Evolutionary conservation across 2,797 vertebrate genomes (phyloP), one percentile per base, ranked within the genome.

Genomic region (Tragelaphus eurycerus): DNA sequence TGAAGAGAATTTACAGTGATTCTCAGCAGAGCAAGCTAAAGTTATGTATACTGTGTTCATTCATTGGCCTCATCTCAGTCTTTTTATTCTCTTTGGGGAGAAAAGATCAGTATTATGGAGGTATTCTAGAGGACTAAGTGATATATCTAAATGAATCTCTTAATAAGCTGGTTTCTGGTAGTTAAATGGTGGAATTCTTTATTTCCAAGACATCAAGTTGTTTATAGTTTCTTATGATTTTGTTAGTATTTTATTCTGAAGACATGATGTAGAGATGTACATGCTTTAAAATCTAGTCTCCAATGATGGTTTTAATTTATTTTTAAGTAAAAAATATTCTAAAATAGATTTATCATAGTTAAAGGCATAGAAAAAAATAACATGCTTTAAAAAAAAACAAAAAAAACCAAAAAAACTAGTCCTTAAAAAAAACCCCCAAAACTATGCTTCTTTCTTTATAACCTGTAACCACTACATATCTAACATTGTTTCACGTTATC

Each of bases 171-270:
- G 7, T 93, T 71, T 96, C 57, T 95, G 50, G 55, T 52, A 74
- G 21, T 85, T 93, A 96, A 95, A 43, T 92, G 52, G 16, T 94
- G 3, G 43, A 9, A 64, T 71, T 97, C 67, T 93, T 90, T 79
- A 64, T 94, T 67, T 81, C 48, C 57, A 76, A 90, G 48, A 96
- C 23, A 67, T 50, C 23, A 86, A 50, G 14, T 92, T 89, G 31
- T 74, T 89, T 90, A 90, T 27, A 81, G 34, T 93, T 96, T 89
- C 54, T 96, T 93, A 60, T 38, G 27, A 27, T 87, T 90, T 91
- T 50, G 34, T 89, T 91, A 88, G 19, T 94, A 82, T 93, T 95
- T 92, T 94, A 83, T 95, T 59, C 38, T 87, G 34, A 94, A 87
- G 54, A 95, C 83, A 50, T 88, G 25, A 84, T 94, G 6, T 21